Base-by-base conservation (phyloP, 2,888 invertebrate genomes). In the Epinotia brunnichana region DNA sequence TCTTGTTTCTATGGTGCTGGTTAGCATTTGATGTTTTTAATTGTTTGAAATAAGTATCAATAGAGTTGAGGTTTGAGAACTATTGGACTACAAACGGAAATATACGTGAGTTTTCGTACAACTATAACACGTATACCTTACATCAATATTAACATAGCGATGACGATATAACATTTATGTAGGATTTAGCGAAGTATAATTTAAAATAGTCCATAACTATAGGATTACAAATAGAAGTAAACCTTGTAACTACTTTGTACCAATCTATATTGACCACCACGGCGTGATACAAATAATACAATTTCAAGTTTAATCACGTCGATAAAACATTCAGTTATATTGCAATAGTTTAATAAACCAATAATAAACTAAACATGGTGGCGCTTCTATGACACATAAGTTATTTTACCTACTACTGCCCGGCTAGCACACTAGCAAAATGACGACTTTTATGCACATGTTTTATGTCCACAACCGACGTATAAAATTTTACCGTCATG, bases 21-120 rank as follows among this genome's bases (percentile, higher is more conserved):
- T 68, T 48, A 21, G 5, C 15, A n/a, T 59, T 44, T 67, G 61
- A 21, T 56, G 60, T 72, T 67, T 70, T 71, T 72, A 67, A 72
- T 48, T 44, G 39, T 44, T 67, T 62, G 44, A 56, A 62, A 67
- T 67, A 61, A 67, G 66, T 54, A 67, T 71, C 67, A 71, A 71
- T 71, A 44, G 61, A 39, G 35, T 61, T 67, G 44, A n/a, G 29
- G 44, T 41, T 60, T 53, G 5, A 53, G 53, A 19, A 39, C 3
- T 62, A 17, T 53, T 29, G 9, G 29, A 19, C 53, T 35, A 10
- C 35, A 15, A 15, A 39, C 11, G 11, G 15, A 41, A n/a, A 59
- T 35, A 48, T 19, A 19, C 15, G 21, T 11, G 19, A 13, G 60
- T n/a, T 44, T 4, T 21, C 21, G 13, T 11, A 19, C 0, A 41